Evolutionary conservation across 2,113 vertebrate species (phyloP).

Genomic region (Mugil cephalus): DNA sequence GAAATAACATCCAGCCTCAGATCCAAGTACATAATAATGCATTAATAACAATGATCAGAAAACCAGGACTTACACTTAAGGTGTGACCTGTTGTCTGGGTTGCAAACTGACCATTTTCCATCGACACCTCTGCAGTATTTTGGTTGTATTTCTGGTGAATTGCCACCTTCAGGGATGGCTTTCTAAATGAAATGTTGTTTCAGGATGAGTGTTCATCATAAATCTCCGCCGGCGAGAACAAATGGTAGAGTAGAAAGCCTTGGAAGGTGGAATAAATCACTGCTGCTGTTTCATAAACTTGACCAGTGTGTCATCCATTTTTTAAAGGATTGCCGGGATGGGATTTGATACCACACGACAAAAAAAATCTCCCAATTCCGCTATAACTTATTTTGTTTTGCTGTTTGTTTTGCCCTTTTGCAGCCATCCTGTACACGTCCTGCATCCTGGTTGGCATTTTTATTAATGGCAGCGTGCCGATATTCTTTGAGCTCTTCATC

Average conservation of each 20-base stretch:
- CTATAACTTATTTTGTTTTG: not conserved
- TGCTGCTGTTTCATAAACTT: not conserved
- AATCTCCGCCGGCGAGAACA: slow-evolving; percentile 42
- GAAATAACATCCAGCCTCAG: not conserved
- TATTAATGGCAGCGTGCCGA: slow-evolving; percentile 95
- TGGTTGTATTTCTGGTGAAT: slow-evolving; percentile 37
- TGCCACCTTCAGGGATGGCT: slow-evolving; percentile 37
- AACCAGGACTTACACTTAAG: slow-evolving; percentile 6
- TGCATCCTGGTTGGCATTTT: slow-evolving; percentile 97
- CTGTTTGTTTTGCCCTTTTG: slow-evolving; percentile 38
- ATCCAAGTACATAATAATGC: not conserved
- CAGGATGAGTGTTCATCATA: slow-evolving; percentile 35
- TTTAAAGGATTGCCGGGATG: slow-evolving; percentile 3
- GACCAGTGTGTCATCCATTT: slow-evolving; percentile 1
- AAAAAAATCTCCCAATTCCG: slow-evolving; percentile 2
- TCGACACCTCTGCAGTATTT: slow-evolving; percentile 16
- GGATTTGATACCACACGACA: slow-evolving; percentile 10
- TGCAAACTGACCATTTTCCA: slow-evolving; percentile 37
- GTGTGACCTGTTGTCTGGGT: slow-evolving; percentile 12
- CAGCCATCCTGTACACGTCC: slow-evolving; percentile 95
- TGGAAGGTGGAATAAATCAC: slow-evolving; percentile 42
- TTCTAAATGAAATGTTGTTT: slow-evolving; percentile 49
- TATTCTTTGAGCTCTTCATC: slow-evolving; percentile 98
- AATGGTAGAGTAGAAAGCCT: slow-evolving; percentile 15
- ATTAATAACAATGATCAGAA: not conserved